Evolutionary conservation across 2,888 invertebrate species (phyloP), one percentile per base, ranked within the genome.

Genomic region (Callyntrura sp.): DNA sequence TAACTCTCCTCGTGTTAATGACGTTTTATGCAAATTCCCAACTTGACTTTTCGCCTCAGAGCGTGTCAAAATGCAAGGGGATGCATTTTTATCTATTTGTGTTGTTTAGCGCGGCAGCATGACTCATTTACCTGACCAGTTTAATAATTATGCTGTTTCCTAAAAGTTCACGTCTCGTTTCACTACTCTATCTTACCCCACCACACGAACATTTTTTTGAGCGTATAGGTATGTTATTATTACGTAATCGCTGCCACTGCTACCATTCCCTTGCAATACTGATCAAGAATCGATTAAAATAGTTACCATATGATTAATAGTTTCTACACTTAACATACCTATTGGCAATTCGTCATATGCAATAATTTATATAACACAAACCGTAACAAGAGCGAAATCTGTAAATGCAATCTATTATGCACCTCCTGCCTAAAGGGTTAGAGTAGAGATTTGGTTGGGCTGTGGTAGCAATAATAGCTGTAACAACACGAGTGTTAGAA

Each of bases 111-210:
- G n/a, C 23, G 60, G 8, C 20, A 60, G 23, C 23, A 60, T 23
- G 60, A 60, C 20, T 60, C 23, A 60, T 60, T 23, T 60, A 60
- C 23, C n/a, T 23, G 60, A 60, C 5, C 60, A n/a, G 60, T 20
- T 60, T 20, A 60, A 57, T 57, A 20, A 17, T 23, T 20, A 4
- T 60, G 6, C 17, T 23, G n/a, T 60, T 60, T 60, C 60, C 60
- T 60, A 60, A 60, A 60, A 60, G 14, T 60, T 60, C n/a, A 60
- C 23, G 60, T n/a, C 23, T 17, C 23, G 23, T 60, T 60, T 60
- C 60, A 23, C 20, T 8, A 6, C 60, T 8, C 20, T 8, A 6
- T 35, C 35, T 35, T 60, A 9, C 23, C 23, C 17, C 60, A 60
- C 60, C 60, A 60, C 60, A 60, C 60, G 60, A 60, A 23, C 11